Percentiles rank a stretch among this genome's conserved stretches.
Conservation (phyloP, 92 coral and sea anemone genomes). For the Plumapathes pennacea region DNA sequence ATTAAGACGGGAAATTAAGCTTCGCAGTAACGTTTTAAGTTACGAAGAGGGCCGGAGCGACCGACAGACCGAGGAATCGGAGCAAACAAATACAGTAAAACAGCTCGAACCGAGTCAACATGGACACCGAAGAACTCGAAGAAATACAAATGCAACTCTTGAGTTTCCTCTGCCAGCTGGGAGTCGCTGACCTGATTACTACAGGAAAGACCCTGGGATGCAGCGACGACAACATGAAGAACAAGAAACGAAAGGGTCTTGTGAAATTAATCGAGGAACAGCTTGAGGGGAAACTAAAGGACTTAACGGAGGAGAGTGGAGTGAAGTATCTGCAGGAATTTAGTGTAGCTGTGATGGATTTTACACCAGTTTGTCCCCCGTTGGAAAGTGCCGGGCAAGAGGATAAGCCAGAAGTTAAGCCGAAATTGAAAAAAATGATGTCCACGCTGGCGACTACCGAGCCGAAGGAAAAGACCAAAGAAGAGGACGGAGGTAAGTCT, state of each 20-base stretch:
- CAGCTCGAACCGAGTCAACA: too few relatives aligned
- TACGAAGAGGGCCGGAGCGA: too few relatives aligned
- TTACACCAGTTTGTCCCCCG: conserved; percentile 3
- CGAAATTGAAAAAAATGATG: too few relatives aligned
- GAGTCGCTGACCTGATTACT: neutral
- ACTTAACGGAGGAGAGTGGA: neutral
- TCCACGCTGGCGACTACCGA: neutral
- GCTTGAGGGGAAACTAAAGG: conserved; percentile 3
- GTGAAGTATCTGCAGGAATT: neutral
- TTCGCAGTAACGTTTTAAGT: too few relatives aligned
- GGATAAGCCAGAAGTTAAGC: too few relatives aligned
- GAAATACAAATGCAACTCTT: conserved; percentile 7
- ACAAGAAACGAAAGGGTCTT: neutral
- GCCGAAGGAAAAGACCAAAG: neutral
- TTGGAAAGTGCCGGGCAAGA: neutral
- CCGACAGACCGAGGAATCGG: too few relatives aligned
- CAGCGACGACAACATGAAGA: conserved; percentile 3
- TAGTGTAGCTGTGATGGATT: neutral
- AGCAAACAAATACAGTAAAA: too few relatives aligned
- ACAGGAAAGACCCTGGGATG: conserved; percentile 7
- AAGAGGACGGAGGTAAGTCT: neutral
- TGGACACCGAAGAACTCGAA: conserved; percentile 5
- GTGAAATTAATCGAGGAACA: conserved; percentile 7
- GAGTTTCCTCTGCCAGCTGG: conserved; percentile 12
- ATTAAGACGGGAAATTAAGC: too few relatives aligned